Percentiles rank a stretch among this genome's conserved stretches.
Conservation (phyloP, 2,113 vertebrate genomes). For the Xiphophorus hellerii region DNA sequence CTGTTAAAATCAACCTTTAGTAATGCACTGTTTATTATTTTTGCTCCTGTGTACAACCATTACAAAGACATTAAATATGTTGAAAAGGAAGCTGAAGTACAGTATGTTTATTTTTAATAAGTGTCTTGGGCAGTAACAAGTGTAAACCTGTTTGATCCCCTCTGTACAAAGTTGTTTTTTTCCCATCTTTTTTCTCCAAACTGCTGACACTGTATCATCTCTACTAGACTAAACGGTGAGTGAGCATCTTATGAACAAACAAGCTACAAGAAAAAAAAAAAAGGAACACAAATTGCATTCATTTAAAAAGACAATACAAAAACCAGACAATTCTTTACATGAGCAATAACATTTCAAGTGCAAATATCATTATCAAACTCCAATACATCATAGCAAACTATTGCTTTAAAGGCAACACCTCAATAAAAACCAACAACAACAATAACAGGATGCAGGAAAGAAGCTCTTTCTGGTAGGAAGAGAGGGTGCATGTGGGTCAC, state of each 20-base stretch:
- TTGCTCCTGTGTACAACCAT: conserved; percentile 14
- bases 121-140: conserved; percentile 70
- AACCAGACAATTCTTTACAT: conserved; percentile 98
- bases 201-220: conserved; percentile 71
- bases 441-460: conserved; percentile 52
- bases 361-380: conserved; percentile 96
- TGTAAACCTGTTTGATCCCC: conserved; percentile 70
- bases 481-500: conserved; percentile 10
- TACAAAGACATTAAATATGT: conserved; percentile 61
- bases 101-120: conserved; percentile 77
- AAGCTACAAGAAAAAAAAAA: conserved; percentile 67
- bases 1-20: conserved; percentile 1
- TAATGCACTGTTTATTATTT: conserved; percentile 9
- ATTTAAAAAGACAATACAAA: conserved; percentile 97
- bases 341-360: conserved; percentile 97
- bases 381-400: conserved; percentile 85
- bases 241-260: conserved; percentile 77
- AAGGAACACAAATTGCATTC: conserved; percentile 84
- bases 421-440: conserved; percentile 18
- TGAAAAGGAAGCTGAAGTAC: conserved; percentile 71
- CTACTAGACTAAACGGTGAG: conserved; percentile 71
- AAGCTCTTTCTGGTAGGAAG: conserved; percentile 38
- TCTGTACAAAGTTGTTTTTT: conserved; percentile 63
- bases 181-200: conserved; percentile 23
- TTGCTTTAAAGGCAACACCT: conserved; percentile 74